Evolutionary conservation across 2,797 vertebrate genomes (phyloP).

Genomic region (Trachops cirrhosus): DNA sequence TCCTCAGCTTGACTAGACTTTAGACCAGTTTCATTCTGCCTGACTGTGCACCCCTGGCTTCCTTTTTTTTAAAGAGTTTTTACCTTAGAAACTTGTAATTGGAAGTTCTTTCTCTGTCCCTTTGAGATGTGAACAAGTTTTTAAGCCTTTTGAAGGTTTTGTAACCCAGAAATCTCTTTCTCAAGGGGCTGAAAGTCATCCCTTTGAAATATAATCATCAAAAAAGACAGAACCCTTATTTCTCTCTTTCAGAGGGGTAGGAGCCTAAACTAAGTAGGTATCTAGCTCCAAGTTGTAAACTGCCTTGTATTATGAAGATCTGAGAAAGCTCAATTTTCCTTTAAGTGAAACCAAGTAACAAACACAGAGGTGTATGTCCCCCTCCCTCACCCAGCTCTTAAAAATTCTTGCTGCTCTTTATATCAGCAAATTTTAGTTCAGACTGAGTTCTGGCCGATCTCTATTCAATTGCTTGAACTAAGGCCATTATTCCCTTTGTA

Average conservation of each 20-base stretch:
- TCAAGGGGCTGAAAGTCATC: neutral
- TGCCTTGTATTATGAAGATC: neutral
- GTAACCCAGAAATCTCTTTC: neutral
- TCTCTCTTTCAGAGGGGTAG: neutral
- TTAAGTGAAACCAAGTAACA: neutral
- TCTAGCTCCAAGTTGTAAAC: neutral
- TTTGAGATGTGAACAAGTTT: neutral
- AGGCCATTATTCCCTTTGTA: neutral
- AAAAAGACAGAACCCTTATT: neutral
- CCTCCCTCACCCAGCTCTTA: neutral
- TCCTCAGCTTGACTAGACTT: neutral
- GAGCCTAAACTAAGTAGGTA: neutral
- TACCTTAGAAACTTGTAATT: neutral
- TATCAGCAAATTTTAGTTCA: neutral
- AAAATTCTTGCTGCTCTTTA: neutral
- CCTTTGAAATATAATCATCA: neutral
- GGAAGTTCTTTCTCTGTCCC: neutral
- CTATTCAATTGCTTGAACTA: neutral
- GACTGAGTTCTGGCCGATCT: neutral
- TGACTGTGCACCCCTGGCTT: neutral
- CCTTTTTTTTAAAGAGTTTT: neutral
- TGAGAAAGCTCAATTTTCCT: neutral
- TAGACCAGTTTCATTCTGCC: neutral
- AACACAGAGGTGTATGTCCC: neutral
- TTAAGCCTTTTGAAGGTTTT: neutral